Base-by-base conservation (phyloP, 2,888 invertebrate genomes). In the Meandrusa payeni region DNA sequence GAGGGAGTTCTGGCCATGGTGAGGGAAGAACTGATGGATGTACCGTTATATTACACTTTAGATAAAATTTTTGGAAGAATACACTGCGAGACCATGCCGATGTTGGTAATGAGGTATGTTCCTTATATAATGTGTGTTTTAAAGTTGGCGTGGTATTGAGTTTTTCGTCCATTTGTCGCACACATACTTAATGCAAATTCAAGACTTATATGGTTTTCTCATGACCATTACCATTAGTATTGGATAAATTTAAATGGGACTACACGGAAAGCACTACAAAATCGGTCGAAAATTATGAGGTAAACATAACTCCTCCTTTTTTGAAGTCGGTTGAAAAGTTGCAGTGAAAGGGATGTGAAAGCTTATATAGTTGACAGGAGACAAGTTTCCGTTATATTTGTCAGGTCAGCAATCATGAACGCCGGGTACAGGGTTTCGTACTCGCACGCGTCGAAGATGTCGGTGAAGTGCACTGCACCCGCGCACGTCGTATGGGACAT, bases 401-500 rank as follows among this genome's bases (percentile, higher is more conserved):
- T 0, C 69, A 95, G 98, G 57, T 99, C 99, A 0, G 97, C 97
- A 0, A 77, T 98, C 36, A 73, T 97, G 43, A 95, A 97, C 77
- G 95, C 94, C 0, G 98, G 98, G 0, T 97, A 95, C 76, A 88
- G 91, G 57, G 98, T 99, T 1, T 98, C 98, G 0, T 93, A 92
- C 60, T 97, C 98, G 0, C 99, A 99, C 83, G 94, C 95, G 41
- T 91, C 91, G 50, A 95, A 94, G 66, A 91, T 92, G 52, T 97
- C 97, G 0, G 87, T 99, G 11, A 99, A 99, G 83, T 99, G 99
- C 0, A 89, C 95, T 68, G 99, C 99, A 2, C 97, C 99, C 0
- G 80, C 92, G 23, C 76, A 87, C 1, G 89, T 97, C 5, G 66
- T 99, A 9, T 99, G 99, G 99, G 98, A 98, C 75, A 91, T 98